Evolutionary conservation across 2,888 invertebrate species (phyloP).

Genomic region (Nephrotoma flavescens): DNA sequence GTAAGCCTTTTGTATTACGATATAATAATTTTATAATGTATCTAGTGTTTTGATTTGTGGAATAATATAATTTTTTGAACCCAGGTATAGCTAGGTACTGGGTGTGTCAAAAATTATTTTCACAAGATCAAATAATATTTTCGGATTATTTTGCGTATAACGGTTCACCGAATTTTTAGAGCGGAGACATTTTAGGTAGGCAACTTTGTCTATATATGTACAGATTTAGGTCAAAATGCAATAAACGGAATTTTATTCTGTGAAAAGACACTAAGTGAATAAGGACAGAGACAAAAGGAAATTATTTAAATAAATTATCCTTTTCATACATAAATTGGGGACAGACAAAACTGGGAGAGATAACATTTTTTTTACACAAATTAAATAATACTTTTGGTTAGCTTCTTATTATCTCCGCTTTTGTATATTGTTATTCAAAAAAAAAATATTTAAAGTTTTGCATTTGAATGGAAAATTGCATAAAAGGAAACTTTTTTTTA

Average conservation of each 20-base stretch:
- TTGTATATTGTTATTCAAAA: no score
- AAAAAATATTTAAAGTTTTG: no score
- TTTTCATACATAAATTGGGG: neutral
- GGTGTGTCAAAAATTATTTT: neutral
- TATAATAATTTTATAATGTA: neutral
- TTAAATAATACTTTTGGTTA: neutral
- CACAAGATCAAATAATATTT: neutral
- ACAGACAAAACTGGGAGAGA: neutral
- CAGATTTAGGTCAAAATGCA: neutral
- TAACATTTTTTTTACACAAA: neutral
- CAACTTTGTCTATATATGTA: neutral
- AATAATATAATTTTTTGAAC: neutral
- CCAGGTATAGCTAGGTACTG: neutral
- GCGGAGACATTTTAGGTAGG: neutral
- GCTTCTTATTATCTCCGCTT: neutral
- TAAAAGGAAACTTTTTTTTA: neutral
- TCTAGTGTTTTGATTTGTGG: neutral
- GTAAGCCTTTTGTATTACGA: neutral
- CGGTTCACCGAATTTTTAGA: neutral
- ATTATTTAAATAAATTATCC: neutral
- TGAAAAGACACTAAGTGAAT: neutral
- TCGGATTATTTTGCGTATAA: neutral
- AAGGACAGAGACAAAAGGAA: neutral
- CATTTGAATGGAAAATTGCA: neutral
- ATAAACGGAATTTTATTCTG: neutral